phyloP scores from a whole-genome alignment of 2,888 invertebrate species.

The Amiota mariae region DNA sequence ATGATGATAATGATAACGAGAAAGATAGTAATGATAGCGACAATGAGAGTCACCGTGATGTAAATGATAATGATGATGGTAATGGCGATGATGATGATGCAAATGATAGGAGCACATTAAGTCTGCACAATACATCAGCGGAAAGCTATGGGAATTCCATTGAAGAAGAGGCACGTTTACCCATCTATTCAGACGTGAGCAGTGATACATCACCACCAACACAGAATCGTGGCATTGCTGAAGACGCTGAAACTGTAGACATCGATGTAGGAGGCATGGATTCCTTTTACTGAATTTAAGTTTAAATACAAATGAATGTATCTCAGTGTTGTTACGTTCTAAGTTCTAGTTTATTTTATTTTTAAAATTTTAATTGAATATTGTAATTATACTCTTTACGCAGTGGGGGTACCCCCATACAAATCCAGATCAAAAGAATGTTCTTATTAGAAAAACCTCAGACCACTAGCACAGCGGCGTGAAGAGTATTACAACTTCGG shows the following conservation, averaged over 20 bases:
- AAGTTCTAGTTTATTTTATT: too few species aligned
- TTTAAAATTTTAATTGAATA: background rate
- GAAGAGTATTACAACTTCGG: too few species aligned
- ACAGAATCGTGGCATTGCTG: background rate
- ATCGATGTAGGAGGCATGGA: conserved; percentile 14
- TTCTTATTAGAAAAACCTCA: too few species aligned
- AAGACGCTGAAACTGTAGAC: background rate
- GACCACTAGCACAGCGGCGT: too few species aligned
- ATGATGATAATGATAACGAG: background rate
- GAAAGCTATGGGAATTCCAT: conserved; percentile 23
- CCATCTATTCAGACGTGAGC: conserved; percentile 46
- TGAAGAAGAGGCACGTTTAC: conserved; percentile 44
- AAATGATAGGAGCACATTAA: too few species aligned
- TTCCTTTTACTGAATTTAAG: background rate
- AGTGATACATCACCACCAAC: conserved; percentile 30
- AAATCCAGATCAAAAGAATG: too few species aligned
- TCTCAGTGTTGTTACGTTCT: too few species aligned
- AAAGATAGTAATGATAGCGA: background rate
- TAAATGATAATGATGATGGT: background rate
- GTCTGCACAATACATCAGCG: background rate
- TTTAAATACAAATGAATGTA: too few species aligned
- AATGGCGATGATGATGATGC: background rate
- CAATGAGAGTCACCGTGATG: background rate
- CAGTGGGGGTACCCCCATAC: too few species aligned
- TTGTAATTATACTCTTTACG: background rate